A percentile compares a stretch with the other conserved stretches of the same genome.
Conservation (phyloP, 2,888 invertebrate species). For the Harpalus rubripes region DNA sequence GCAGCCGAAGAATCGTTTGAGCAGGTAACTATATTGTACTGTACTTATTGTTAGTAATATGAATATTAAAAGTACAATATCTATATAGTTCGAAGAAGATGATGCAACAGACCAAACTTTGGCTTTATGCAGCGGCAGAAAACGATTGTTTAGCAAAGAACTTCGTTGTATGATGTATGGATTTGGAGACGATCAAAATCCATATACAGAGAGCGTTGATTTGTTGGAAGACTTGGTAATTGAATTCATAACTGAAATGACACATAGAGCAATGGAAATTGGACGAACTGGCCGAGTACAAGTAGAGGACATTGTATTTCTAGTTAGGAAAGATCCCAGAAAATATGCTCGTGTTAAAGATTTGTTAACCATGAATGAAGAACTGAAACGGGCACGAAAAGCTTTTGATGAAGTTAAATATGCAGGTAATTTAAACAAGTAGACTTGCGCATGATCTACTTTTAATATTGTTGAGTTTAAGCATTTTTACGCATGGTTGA, state of each 20-base stretch:
- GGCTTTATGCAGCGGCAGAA: constrained; percentile 83
- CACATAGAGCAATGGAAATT: constrained; percentile 96
- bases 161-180: constrained; percentile 99
- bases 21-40: constrained; percentile 70
- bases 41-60: constrained; percentile 72
- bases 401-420: constrained; percentile 99
- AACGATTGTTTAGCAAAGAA: constrained; percentile 94
- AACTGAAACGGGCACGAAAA: constrained; percentile 98
- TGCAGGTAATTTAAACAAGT: constrained; percentile 84
- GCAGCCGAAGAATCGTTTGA: constrained; percentile 73
- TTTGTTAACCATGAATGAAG: constrained; percentile 98
- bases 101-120: constrained; percentile 85
- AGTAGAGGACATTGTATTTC: constrained; percentile 98
- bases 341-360: constrained; percentile 99
- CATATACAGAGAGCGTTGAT: constrained; percentile 99
- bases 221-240: constrained; percentile 98
- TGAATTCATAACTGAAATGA: constrained; percentile 97
- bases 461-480: constrained; percentile 16
- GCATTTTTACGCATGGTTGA: constrained; percentile 33
- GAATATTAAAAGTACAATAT: constrained; percentile 68
- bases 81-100: constrained; percentile 82
- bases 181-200: constrained; percentile 99
- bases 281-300: constrained; percentile 97
- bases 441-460: constrained; percentile 42
- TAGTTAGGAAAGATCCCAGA: constrained; percentile 96